phyloP scores from a whole-genome alignment of 2,113 vertebrate species.

The Charadrius vociferus region DNA sequence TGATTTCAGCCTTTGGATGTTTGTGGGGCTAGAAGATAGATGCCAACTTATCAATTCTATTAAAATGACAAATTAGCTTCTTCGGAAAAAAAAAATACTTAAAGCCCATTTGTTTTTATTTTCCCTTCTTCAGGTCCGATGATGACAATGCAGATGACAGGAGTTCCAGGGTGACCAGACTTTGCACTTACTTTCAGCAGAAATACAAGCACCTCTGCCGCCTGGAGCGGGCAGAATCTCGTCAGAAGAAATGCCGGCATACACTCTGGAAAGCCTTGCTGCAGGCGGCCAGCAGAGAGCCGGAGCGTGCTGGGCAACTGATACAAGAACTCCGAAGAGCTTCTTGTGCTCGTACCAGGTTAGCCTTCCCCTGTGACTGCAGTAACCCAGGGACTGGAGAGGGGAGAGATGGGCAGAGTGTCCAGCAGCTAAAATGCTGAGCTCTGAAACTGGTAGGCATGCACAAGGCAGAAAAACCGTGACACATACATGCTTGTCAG shows the following conservation, averaged over 20 bases:
- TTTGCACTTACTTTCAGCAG: conserved; percentile 97
- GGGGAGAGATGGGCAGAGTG: neutral
- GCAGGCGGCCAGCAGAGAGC: conserved; percentile 91
- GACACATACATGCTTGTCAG: neutral
- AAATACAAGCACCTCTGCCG: conserved; percentile 98
- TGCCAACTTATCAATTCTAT: neutral
- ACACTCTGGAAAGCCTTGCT: conserved; percentile 93
- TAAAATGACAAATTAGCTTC: neutral
- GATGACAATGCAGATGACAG: conserved; percentile 83
- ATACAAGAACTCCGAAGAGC: conserved; percentile 85
- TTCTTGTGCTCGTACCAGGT: conserved; percentile 81
- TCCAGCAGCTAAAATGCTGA: neutral
- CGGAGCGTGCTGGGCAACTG: conserved; percentile 87
- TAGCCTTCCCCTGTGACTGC: neutral
- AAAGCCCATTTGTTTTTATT: neutral
- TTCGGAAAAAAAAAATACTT: neutral
- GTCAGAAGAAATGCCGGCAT: conserved; percentile 92
- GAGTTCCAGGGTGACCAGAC: conserved; percentile 89
- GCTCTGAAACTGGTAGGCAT: neutral
- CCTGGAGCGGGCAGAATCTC: conserved; percentile 92
- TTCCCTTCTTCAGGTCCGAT: conserved; percentile 72
- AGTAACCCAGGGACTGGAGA: neutral
- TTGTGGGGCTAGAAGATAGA: neutral
- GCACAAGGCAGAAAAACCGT: neutral
- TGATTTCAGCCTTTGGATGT: neutral